Conservation (phyloP, 2,113 vertebrate species). For the Pelvicachromis taeniatus region DNA sequence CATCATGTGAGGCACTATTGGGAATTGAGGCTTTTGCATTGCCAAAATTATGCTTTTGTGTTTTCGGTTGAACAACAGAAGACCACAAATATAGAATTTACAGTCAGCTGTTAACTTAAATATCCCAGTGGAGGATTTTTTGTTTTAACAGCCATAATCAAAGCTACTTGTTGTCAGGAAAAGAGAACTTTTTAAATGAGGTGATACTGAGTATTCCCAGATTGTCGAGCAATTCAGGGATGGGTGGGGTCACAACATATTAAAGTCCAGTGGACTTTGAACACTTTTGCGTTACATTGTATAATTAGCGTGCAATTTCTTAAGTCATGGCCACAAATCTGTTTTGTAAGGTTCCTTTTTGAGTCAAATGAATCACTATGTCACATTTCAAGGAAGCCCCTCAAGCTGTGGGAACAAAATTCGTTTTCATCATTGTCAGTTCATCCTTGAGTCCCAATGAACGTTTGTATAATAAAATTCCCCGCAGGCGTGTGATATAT, state of each 20-base stretch:
- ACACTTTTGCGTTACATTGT: too few relatives aligned
- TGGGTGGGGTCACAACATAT: not conserved
- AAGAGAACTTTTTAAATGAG: not conserved
- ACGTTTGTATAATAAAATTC: not conserved
- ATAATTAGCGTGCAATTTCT: not conserved
- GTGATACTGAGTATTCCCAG: not conserved
- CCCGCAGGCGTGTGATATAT: not conserved
- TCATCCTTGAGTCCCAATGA: not conserved
- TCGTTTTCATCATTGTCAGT: not conserved
- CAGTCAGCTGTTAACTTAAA: constrained; percentile 9
- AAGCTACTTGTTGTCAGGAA: constrained; percentile 17
- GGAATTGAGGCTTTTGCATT: not conserved
- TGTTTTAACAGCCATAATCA: not conserved
- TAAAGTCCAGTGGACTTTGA: not conserved
- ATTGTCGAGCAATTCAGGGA: not conserved
- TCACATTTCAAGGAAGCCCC: not conserved
- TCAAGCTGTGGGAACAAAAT: not conserved
- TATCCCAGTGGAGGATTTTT: constrained; percentile 11
- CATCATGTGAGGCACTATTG: not conserved
- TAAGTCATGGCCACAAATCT: not conserved
- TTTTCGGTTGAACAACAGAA: not conserved
- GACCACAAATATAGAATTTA: not conserved
- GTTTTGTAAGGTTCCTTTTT: not conserved
- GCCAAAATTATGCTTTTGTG: not conserved
- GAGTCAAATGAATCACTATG: not conserved